Evolutionary conservation across 2,797 vertebrate genomes (phyloP), one percentile per base, ranked within the genome.

Genomic region (Loris lydekkerianus): DNA sequence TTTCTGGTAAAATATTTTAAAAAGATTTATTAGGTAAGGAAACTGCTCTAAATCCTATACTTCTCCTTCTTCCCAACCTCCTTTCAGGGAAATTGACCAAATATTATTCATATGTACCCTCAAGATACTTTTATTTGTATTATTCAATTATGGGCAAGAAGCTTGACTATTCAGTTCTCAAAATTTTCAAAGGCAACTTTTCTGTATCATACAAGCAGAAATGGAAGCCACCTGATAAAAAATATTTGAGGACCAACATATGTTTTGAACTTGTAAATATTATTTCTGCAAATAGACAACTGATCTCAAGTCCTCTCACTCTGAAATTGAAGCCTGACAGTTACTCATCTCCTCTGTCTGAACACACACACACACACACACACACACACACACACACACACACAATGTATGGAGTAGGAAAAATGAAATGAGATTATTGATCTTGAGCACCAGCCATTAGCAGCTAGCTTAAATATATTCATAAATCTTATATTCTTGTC

Each of bases 261-360:
- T 58, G 10, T 61, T 91, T 96, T 94, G 63, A 87, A 75, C 43
- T 75, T 91, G 61, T 60, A 94, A 95, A 72, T 53, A 63, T 53
- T 67, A 43, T 73, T 95, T 96, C 43, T 88, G 53, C 82, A 94
- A 76, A 49, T 27, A 72, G 31, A 77, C 93, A 93, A 89, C 9
- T 88, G 14, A 78, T 56, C 40, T 25, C 53, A 58, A 93, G 53
- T 29, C 21, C 27, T 94, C 93, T 87, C 10, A 86, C 40, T 95
- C 40, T 95, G 49, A 93, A 94, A 92, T 56, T 20, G 15, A 92
- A 67, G 58, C 40, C 93, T 31, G 84, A 37, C 17, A 72, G 34
- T 83, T 18, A 82, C 40, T 18, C n/a, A 17, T 29, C 43, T 86
- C 37, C 3, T 80, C 18, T 60, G 65, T 73, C 20, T 82, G 63